phyloP scores from a whole-genome alignment of 2,113 vertebrate species.

The Psittacula cyanocephala region DNA sequence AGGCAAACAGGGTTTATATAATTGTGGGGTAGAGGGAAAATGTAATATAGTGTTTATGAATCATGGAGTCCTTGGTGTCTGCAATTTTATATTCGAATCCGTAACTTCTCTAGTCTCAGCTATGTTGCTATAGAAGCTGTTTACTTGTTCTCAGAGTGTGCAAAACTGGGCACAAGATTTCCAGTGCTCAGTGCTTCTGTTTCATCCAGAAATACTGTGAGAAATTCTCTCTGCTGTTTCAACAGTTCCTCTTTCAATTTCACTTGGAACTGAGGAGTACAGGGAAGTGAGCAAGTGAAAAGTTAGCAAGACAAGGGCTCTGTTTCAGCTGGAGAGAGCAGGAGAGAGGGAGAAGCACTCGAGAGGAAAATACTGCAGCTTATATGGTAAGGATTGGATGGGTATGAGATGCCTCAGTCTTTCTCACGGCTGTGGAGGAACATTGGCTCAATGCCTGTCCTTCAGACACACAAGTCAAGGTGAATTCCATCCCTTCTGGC shows the following conservation, averaged over 20 bases:
- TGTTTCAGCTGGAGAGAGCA: not conserved
- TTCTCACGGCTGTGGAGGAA: not conserved
- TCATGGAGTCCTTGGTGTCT: not conserved
- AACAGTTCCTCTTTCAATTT: constrained; percentile 43
- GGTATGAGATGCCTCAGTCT: not conserved
- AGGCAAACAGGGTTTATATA: not conserved
- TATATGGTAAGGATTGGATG: accelerated
- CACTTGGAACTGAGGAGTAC: not conserved
- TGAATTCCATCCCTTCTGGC: not conserved
- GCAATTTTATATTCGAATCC: not conserved
- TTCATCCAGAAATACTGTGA: constrained; percentile 38
- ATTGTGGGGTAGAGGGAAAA: not conserved
- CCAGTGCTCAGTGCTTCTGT: not conserved
- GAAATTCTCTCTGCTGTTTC: not conserved
- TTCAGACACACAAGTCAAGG: accelerated
- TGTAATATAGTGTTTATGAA: not conserved
- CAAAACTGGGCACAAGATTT: not conserved
- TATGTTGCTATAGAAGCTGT: not conserved
- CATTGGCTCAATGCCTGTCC: not conserved
- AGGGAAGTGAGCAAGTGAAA: not conserved
- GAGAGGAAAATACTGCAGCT: not conserved
- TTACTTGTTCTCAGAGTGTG: not conserved
- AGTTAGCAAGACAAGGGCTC: not conserved
- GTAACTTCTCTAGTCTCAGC: not conserved
- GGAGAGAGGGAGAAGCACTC: not conserved